These are phyloP conservation scores for Malurus leucopterus DNA, from an alignment of 2,797 vertebrate genomes.

Conservation along the genomic window DNA sequence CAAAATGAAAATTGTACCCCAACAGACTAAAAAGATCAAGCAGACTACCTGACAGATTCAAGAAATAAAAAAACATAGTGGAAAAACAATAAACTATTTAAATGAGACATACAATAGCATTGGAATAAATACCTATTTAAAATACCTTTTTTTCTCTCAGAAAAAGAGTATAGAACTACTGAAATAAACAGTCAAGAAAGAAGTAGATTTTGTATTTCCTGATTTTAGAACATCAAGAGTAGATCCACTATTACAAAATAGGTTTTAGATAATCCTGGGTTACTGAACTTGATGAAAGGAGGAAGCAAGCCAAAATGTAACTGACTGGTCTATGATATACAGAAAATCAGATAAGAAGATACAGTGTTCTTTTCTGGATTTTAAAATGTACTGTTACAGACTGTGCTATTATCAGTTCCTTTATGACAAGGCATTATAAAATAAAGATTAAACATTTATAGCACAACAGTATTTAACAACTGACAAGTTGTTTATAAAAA, in stretches of 20 bases:
- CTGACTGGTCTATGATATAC: background rate
- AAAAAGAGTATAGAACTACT: background rate
- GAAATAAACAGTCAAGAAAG: background rate
- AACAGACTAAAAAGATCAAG: background rate
- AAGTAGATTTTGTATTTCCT: background rate
- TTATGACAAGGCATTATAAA: background rate
- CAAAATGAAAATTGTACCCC: background rate
- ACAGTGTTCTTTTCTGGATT: background rate
- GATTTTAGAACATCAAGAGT: background rate
- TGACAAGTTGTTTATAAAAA: background rate
- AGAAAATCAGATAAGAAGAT: background rate
- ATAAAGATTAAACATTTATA: background rate
- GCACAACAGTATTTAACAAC: background rate
- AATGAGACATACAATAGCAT: background rate
- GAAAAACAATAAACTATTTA: background rate
- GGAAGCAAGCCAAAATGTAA: background rate
- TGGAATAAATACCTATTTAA: background rate
- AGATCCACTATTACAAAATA: background rate
- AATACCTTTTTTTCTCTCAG: background rate
- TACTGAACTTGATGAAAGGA: background rate
- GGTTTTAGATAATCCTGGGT: background rate
- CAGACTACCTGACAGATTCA: background rate
- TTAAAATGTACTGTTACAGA: conserved; percentile 8
- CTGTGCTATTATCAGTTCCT: background rate
- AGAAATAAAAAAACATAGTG: background rate